Evolutionary conservation across 2,888 invertebrate species (phyloP).

Genomic region (Pseudoips prasinana): DNA sequence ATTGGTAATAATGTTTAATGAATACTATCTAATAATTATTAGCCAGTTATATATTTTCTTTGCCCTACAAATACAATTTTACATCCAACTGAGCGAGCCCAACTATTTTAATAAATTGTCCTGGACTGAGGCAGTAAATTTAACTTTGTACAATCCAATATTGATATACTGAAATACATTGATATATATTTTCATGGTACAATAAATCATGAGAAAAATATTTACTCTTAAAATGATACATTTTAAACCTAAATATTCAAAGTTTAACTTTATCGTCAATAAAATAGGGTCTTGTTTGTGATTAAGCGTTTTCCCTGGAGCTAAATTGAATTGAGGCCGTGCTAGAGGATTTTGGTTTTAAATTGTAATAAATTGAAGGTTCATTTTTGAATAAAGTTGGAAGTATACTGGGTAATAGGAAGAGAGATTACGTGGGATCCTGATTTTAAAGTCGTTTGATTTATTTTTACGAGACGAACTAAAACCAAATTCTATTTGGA

Average conservation of each 20-base stretch:
- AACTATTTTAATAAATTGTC: no score
- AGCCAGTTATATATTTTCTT: no score
- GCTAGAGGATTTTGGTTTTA: conserved; percentile 37
- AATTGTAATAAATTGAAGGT: conserved; percentile 36
- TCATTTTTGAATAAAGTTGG: conserved; percentile 35
- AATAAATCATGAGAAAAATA: conserved; percentile 11
- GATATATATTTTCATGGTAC: no score
- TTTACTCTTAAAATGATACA: conserved; percentile 22
- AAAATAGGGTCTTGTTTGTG: conserved; percentile 46
- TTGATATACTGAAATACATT: no score
- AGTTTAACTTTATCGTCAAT: conserved; percentile 42
- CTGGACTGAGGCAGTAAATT: no score
- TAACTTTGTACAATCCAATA: no score
- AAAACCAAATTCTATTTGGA: conserved; percentile 37
- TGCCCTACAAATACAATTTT: no score
- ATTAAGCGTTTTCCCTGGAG: conserved; percentile 32
- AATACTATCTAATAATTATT: no score
- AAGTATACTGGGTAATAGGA: conserved; percentile 42
- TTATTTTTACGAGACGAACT: conserved; percentile 64
- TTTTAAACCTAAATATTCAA: conserved; percentile 26
- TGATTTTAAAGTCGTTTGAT: conserved; percentile 62
- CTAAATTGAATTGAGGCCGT: conserved; percentile 32
- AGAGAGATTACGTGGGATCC: conserved; percentile 53
- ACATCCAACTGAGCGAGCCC: no score
- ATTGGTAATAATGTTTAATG: no score